Conservation (phyloP, 37 sponge, comb jelly and placozoan species). For the Axinella damicornis region DNA sequence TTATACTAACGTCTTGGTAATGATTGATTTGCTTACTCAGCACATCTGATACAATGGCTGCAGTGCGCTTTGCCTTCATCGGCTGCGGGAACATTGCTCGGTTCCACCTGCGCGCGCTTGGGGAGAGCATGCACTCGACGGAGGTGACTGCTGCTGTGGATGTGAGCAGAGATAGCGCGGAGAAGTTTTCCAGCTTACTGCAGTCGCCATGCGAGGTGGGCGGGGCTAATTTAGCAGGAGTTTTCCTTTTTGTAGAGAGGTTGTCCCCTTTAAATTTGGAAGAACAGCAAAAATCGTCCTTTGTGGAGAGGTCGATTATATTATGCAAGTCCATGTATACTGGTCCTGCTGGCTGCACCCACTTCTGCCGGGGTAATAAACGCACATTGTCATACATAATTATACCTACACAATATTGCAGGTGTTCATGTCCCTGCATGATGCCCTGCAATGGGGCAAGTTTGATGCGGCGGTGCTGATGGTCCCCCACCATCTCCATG, state of each 20-base stretch:
- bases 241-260: too few relatives aligned
- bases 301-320: too few relatives aligned
- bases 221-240: too few relatives aligned
- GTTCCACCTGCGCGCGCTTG: conserved; percentile 40
- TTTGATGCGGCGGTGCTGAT: conserved; percentile 61
- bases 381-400: too few relatives aligned
- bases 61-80: conserved; percentile 38
- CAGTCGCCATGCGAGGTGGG: not conserved
- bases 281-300: too few relatives aligned
- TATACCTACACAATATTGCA: not conserved
- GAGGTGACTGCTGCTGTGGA: conserved; percentile 47
- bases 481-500: conserved; percentile 70
- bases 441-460: not conserved
- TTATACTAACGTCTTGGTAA: too few relatives aligned
- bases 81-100: conserved; percentile 59
- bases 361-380: too few relatives aligned
- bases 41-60: too few relatives aligned
- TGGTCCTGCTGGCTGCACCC: too few relatives aligned
- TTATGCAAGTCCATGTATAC: too few relatives aligned
- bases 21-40: too few relatives aligned
- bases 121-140: not conserved
- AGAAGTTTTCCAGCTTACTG: not conserved
- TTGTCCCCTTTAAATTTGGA: too few relatives aligned
- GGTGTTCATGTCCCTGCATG: not conserved
- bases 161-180: conserved; percentile 7